These are phyloP conservation scores for Elanus axillaris DNA, from an alignment of 2,113 vertebrate genomes.

Conservation along the genomic window DNA sequence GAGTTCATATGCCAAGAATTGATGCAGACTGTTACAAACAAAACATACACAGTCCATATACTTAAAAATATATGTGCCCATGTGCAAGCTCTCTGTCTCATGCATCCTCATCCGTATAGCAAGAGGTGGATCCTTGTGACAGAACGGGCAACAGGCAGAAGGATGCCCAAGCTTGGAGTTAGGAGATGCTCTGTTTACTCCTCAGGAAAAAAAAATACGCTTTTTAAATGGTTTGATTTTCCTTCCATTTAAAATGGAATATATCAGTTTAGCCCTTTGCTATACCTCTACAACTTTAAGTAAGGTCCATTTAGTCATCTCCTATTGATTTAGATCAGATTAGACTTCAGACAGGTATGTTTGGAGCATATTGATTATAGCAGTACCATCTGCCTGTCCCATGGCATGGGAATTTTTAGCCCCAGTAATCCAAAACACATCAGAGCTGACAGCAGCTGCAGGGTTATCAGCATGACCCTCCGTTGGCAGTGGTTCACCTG, in stretches of 20 bases:
- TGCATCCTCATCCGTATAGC: fast-evolving
- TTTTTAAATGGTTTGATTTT: constrained; percentile 39
- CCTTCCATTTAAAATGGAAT: background rate
- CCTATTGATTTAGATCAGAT: background rate
- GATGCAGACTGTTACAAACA: background rate
- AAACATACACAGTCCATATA: constrained; percentile 38
- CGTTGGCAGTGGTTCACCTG: background rate
- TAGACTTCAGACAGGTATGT: background rate
- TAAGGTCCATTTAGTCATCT: background rate
- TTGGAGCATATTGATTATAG: constrained; percentile 26
- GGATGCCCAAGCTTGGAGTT: background rate
- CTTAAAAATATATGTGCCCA: background rate
- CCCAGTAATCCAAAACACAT: background rate
- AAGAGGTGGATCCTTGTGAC: background rate
- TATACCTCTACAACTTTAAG: background rate
- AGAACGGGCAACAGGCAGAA: background rate
- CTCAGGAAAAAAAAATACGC: background rate
- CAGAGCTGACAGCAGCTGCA: background rate
- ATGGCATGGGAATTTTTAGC: background rate
- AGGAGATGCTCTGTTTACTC: background rate
- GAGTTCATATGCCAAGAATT: background rate
- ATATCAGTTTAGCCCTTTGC: background rate
- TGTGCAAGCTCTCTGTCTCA: background rate
- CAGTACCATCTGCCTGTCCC: background rate
- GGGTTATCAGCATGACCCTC: background rate